Conservation (phyloP, 2,113 vertebrate species). For the Ameiurus melas region DNA sequence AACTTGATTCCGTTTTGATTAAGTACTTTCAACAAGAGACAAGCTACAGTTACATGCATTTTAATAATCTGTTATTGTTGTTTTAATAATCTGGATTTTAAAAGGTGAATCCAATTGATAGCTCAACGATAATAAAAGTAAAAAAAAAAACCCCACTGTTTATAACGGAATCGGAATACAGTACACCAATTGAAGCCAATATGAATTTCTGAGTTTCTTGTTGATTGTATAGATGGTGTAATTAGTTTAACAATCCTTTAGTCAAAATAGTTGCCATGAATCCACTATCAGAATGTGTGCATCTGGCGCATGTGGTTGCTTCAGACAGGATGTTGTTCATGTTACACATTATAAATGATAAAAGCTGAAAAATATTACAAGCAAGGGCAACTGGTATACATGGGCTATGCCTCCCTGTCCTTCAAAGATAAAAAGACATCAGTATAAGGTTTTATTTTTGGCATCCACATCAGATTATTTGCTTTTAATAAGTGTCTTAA, state of each 20-base stretch:
- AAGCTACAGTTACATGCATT: neutral
- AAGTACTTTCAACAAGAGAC: neutral
- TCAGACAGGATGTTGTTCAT: neutral
- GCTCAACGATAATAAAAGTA: neutral
- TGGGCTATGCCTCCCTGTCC: neutral
- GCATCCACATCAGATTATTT: neutral
- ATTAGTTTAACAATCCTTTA: neutral
- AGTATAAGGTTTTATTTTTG: neutral
- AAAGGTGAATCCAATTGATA: neutral
- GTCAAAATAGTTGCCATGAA: neutral
- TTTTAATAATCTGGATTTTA: too few species aligned
- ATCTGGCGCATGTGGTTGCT: neutral
- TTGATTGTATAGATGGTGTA: neutral
- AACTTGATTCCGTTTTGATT: neutral
- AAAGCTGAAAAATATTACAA: neutral
- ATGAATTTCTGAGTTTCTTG: neutral
- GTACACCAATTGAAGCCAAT: neutral
- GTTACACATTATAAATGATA: neutral
- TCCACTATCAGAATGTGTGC: neutral
- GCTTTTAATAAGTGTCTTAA: neutral
- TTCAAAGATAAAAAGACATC: neutral
- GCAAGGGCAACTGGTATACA: neutral
- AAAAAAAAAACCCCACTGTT: too few species aligned
- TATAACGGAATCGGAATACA: neutral
- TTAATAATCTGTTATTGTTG: neutral